Conservation (phyloP, 1,140 invertebrate genomes). For the Periplaneta americana region DNA sequence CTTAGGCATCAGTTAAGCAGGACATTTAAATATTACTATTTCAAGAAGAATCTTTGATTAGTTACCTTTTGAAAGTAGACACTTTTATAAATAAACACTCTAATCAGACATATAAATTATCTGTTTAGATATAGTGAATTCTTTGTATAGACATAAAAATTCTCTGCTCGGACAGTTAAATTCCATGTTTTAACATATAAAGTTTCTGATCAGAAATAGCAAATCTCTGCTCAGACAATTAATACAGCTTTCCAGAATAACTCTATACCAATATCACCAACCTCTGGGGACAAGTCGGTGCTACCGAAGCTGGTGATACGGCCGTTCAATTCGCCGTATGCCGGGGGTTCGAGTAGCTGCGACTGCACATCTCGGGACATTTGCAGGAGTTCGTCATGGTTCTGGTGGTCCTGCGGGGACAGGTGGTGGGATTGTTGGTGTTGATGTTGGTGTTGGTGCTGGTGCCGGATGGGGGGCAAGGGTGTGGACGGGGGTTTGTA, state of each 20-base stretch:
- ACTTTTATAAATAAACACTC: too few relatives aligned
- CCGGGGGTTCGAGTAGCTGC: background rate
- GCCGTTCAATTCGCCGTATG: constrained; percentile 8
- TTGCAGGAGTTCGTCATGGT: background rate
- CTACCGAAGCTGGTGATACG: constrained; percentile 11
- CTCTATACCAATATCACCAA: background rate
- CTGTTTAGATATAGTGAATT: too few relatives aligned
- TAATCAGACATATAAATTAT: too few relatives aligned
- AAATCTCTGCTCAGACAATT: too few relatives aligned
- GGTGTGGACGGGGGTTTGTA: background rate
- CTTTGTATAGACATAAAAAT: too few relatives aligned
- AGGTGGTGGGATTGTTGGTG: background rate
- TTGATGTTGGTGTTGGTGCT: background rate
- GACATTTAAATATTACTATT: too few relatives aligned
- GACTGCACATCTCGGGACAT: background rate
- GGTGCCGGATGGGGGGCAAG: background rate
- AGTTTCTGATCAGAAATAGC: too few relatives aligned
- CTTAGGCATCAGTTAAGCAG: too few relatives aligned
- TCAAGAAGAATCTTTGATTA: too few relatives aligned
- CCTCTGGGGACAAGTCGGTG: constrained; percentile 11
- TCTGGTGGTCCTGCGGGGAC: background rate
- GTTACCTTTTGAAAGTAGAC: too few relatives aligned
- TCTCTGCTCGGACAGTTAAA: too few relatives aligned
- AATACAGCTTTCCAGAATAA: background rate
- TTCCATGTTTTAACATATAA: too few relatives aligned